Base-by-base conservation (phyloP, 2,888 invertebrate species). In the Dasysyrphus albostriatus region DNA sequence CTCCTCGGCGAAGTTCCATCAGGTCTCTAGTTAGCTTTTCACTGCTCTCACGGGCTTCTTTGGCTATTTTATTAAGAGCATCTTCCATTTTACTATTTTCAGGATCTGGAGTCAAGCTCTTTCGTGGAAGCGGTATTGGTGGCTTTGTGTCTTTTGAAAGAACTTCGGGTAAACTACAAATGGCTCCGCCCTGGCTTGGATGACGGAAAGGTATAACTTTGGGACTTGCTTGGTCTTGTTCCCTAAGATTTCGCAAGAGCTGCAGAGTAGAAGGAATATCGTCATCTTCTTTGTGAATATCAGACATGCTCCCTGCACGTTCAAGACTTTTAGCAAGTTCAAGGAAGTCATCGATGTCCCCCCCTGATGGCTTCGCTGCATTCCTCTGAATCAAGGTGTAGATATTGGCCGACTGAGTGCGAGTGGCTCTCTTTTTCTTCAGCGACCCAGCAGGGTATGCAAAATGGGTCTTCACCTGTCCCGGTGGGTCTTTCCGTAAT, bases 331-430 rank as follows among this genome's bases (percentile, higher is more conserved):
- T 91, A 49, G 93, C 91, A 89, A 94, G 92, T 88, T 94, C 94
- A 58, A 94, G 91, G 61, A 94, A 95, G 80, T 95, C 95, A 49
- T 93, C 93, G 9, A 95, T 93, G 92, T 92, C 92, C 0, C 93
- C 93, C 0, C 93, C 93, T 1, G 92, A 92, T 8, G 92, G 93
- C 77, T 92, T 93, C 0, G 92, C 92, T 0, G 92, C 93, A 89
- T 95, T 95, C 89, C 95, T 94, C 90, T 95, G 95, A 81, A 97
- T 95, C 90, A 97, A 94, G 84, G 95, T 95, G 82, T 96, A 96
- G 87, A 97, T 95, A 91, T 97, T 97, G 0, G 97, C 97, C 0
- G 97, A 97, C 65, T 97, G 93, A 3, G 97, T 97, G 87, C 97
- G 94, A 0, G 96, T 96, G 1, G 97, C 97, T 80, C 97, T 94